Percentiles rank a stretch among this genome's conserved stretches.
Evolutionary conservation across 2,113 vertebrate species (phyloP).

Genomic region (Pristiophorus japonicus): DNA sequence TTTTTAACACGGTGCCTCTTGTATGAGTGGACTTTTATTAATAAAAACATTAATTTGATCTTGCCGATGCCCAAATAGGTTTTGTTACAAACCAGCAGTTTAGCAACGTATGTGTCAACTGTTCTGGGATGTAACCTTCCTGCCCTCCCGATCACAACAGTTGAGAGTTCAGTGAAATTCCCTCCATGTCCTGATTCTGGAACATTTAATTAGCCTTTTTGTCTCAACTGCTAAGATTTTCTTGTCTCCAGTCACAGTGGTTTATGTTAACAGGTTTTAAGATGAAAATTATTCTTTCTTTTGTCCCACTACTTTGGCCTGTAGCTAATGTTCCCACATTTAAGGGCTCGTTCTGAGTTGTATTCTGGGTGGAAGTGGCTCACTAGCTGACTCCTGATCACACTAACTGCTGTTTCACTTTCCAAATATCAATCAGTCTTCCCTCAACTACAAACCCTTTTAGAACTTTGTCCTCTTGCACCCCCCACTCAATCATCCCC

Average conservation of each 20-base stretch:
- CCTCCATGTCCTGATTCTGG: neutral
- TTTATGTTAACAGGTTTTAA: neutral
- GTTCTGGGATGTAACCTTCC: neutral
- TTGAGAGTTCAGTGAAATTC: neutral
- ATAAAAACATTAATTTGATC: neutral
- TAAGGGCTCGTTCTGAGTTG: neutral
- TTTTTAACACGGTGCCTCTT: neutral
- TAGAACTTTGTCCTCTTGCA: neutral
- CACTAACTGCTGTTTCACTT: neutral
- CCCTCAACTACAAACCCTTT: neutral
- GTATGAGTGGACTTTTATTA: neutral
- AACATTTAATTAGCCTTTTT: neutral
- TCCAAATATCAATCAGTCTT: neutral
- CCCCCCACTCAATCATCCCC: neutral
- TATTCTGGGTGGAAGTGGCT: neutral
- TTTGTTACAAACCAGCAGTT: neutral
- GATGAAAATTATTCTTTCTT: neutral
- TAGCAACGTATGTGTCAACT: neutral
- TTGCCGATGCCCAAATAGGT: neutral
- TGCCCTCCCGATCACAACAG: neutral
- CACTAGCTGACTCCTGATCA: neutral
- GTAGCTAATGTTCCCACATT: neutral
- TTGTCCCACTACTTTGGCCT: neutral
- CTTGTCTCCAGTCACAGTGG: neutral
- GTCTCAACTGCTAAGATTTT: neutral